Evolutionary conservation across 2,797 vertebrate species (phyloP), one percentile per base, ranked within the genome.

Genomic region (Tamandua tetradactyla): DNA sequence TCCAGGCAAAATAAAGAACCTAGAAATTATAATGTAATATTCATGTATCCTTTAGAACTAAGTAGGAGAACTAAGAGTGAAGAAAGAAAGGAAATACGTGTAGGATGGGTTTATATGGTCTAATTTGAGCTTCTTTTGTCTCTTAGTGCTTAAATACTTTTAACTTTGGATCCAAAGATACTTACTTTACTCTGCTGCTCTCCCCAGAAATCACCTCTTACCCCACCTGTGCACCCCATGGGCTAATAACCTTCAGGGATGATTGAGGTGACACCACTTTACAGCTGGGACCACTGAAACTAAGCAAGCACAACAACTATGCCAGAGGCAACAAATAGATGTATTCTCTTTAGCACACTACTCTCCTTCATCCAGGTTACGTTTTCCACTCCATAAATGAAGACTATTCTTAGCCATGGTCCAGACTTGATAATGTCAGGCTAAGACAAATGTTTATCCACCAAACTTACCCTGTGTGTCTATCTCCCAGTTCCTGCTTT

Each of bases 1-100:
- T 14, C 40, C 64, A 85, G 49, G 89, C 64, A 81, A 85, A 76
- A 32, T 37, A 69, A 93, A 89, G 68, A 74, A 40, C 44, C 62
- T 68, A 47, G 69, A 79, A 44, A 47, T 69, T 27, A 47, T 25
- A 62, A 55, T 4, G 23, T 14, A 66, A 42, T 5, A 10, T 62
- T n/a, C 20, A 25, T 20, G 62, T 57, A 23, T 44, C 72, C 68
- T 87, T 59, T n/a, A 59, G 91, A 68, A 47, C 47, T 13, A 12
- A 47, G 47, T 47, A 47, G 47, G 47, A 47, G 47, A 47, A 30
- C 1, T 1, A 47, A 62, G 40, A 12, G n/a, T 9, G 30, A 13
- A 61, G 14, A 32, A 15, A 57, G 86, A 37, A 23, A 62, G 25
- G 32, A 2, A 42, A n/a, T 68, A 8, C 9, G 4, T 25, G 2